Evolutionary conservation across 2,797 vertebrate genomes (phyloP), one percentile per base, ranked within the genome.

Genomic region (Phoxinus dragarum): DNA sequence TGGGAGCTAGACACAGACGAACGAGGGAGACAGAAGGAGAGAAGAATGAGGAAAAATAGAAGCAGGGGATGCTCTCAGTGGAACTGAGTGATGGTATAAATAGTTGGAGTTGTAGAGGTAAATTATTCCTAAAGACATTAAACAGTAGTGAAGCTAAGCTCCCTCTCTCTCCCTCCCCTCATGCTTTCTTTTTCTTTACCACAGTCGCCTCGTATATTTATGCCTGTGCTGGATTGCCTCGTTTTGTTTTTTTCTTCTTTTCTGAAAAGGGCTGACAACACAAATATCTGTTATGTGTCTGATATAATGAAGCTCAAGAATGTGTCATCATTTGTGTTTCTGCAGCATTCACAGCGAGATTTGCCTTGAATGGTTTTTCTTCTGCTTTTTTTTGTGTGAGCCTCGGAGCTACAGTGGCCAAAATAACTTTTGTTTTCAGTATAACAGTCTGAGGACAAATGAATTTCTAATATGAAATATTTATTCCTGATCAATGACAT

Each of bases 101-200:
- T 87, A 89, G 87, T 87, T 88, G 27, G 84, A 85, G 61, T 84
- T 87, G 77, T 82, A 84, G 82, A 90, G 87, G 83, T 88, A 86
- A 90, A 89, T 88, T 88, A 90, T 91, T 89, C 81, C 85, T 87
- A 85, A 89, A 91, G 83, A 89, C 81, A 86, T 83, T 56, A 88
- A 88, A 56, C 74, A 75, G 74, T 83, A 56, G 66, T 81, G 84
- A 88, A 77, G 64, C 56, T 56, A 71, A 71, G 74, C 56, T 54
- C 66, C 44, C 36, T 68, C 36, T n/a, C 42, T 52, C 67, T 47
- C 74, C 74, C 66, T 69, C 61, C 49, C 44, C 75, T 72, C 56
- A 0, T 73, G 38, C 66, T n/a, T 52, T 31, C 27, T 19, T 56
- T 42, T 31, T 36, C 61, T 81, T 67, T 64, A 31, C 36, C 75